These are phyloP conservation scores for Heterodera carotae DNA, from an alignment of 1,140 invertebrate species.

Conservation along the genomic window DNA sequence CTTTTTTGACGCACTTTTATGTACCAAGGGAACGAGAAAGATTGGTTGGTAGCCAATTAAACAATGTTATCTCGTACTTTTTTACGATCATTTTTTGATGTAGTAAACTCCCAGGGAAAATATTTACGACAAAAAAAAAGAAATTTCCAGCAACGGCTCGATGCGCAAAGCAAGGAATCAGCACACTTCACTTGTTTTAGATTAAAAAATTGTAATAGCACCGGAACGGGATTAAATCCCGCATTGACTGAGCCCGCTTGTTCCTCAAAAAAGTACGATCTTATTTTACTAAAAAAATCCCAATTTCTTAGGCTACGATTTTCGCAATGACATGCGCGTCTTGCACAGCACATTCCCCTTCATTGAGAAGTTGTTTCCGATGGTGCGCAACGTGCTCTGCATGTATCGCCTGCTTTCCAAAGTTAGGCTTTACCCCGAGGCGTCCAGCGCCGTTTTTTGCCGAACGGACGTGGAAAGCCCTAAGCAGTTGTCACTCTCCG, in stretches of 20 bases:
- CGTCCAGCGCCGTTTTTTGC: constrained; percentile 16
- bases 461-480: not conserved
- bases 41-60: constrained; percentile 33
- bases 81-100: no score
- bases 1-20: constrained; percentile 37
- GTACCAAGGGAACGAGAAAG: constrained; percentile 21
- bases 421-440: constrained; percentile 3
- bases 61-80: no score
- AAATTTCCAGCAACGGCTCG: no score
- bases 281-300: no score
- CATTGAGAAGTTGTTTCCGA: constrained; percentile 4
- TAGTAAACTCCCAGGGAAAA: no score
- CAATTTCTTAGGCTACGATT: constrained; percentile 36
- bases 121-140: no score
- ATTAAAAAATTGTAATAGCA: no score
- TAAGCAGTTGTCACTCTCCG: constrained; percentile 19
- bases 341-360: constrained; percentile 36
- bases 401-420: constrained; percentile 24
- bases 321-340: constrained; percentile 36
- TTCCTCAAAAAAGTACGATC: no score
- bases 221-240: not conserved
- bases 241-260: no score
- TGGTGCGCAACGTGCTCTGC: constrained; percentile 26
- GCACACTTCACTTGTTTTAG: no score
- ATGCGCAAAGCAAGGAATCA: no score